These are phyloP conservation scores for Lepidurus arcticus DNA, from an alignment of 1,140 invertebrate species.

Conservation along the genomic window DNA sequence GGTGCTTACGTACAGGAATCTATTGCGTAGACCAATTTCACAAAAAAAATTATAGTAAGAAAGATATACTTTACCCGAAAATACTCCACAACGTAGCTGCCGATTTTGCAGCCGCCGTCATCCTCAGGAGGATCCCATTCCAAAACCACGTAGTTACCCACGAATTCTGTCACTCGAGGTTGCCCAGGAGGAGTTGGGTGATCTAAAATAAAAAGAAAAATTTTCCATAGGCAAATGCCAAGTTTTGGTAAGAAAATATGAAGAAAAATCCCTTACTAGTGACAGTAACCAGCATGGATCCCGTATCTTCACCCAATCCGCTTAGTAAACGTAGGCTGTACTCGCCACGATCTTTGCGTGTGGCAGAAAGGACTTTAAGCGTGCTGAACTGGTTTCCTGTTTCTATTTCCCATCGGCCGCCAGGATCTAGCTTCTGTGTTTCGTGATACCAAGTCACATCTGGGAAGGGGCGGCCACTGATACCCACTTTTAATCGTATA, in stretches of 20 bases:
- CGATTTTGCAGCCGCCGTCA: slow-evolving; percentile 87
- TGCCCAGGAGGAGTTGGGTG: slow-evolving; percentile 77
- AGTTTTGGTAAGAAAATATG: background rate
- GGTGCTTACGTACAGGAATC: background rate
- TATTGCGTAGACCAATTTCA: background rate
- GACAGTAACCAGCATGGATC: slow-evolving; percentile 76
- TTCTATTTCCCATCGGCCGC: slow-evolving; percentile 57
- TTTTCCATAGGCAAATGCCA: background rate
- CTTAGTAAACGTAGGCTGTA: slow-evolving; percentile 76
- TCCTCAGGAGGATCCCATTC: slow-evolving; percentile 84
- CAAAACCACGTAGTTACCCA: slow-evolving; percentile 73
- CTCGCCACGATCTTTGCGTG: slow-evolving; percentile 72
- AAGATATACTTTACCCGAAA: slow-evolving; percentile 57
- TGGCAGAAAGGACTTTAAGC: slow-evolving; percentile 65
- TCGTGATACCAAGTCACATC: slow-evolving; percentile 79
- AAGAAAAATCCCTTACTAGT: slow-evolving; percentile 53
- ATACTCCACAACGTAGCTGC: slow-evolving; percentile 88
- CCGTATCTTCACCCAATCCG: slow-evolving; percentile 68
- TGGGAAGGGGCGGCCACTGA: slow-evolving; percentile 79
- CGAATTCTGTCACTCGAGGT: slow-evolving; percentile 64
- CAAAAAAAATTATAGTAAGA: background rate
- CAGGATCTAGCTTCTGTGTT: slow-evolving; percentile 55
- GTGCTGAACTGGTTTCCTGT: slow-evolving; percentile 62
- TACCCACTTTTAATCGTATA: slow-evolving; percentile 77
- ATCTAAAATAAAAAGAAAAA: slow-evolving; percentile 47